These are phyloP conservation scores for Hormaphis cornu DNA, from an alignment of 1,140 invertebrate species.

Conservation along the genomic window DNA sequence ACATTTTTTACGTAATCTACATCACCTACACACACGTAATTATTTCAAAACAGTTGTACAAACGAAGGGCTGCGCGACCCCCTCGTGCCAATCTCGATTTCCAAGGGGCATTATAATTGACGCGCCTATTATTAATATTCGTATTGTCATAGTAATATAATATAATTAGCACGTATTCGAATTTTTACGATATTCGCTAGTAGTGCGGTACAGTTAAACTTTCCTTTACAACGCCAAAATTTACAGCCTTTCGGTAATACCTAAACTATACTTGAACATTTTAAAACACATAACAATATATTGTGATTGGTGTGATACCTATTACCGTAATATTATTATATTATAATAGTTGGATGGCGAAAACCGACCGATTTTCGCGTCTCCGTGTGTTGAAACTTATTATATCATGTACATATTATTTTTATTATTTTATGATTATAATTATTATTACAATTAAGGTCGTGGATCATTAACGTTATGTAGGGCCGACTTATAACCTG, in stretches of 20 bases:
- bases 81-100: not conserved
- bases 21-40: not conserved
- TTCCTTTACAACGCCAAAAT: no score
- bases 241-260: conserved; percentile 3
- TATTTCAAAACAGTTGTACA: conserved; percentile 12
- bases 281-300: conserved; percentile 14
- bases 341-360: no score
- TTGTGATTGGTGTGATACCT: conserved; percentile 4
- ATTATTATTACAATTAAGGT: conserved; percentile 24
- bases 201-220: no score
- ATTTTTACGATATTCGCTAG: not conserved
- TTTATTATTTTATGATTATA: conserved; percentile 25
- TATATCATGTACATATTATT: conserved; percentile 3
- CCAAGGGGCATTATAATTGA: not conserved
- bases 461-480: conserved; percentile 28
- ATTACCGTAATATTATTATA: not conserved
- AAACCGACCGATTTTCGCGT: not conserved
- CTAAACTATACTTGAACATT: not conserved
- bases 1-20: conserved; percentile 10
- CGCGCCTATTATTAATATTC: no score
- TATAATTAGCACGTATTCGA: not conserved
- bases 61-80: not conserved
- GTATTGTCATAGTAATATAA: not conserved
- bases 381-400: not conserved
- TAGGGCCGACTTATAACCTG: not conserved